Percentiles rank a stretch among this genome's conserved stretches.
These are phyloP conservation scores for Bos javanicus DNA, from an alignment of 2,113 vertebrate species.

Conservation along the genomic window DNA sequence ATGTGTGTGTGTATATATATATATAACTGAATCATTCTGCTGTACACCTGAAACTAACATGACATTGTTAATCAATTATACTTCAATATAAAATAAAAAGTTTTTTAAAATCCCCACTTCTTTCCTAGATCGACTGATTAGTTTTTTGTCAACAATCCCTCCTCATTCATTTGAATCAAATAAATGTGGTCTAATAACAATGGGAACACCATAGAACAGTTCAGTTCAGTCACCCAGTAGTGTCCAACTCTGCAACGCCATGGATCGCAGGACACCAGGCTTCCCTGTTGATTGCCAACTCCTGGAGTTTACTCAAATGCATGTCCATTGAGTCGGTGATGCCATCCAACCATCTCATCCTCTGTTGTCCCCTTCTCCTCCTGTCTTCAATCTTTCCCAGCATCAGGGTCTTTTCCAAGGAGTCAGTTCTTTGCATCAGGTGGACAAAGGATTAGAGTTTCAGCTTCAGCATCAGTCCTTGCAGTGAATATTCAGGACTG, in stretches of 20 bases:
- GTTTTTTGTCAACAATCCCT: background rate
- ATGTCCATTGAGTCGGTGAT: background rate
- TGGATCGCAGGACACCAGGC: background rate
- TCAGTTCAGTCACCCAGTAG: background rate
- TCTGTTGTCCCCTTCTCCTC: background rate
- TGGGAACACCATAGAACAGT: background rate
- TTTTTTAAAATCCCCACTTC: background rate
- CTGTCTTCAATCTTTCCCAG: background rate
- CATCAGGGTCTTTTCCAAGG: background rate
- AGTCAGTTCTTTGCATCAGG: background rate
- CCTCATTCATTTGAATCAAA: background rate
- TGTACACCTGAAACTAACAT: background rate
- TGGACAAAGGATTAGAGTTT: background rate
- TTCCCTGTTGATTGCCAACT: background rate
- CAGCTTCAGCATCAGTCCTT: background rate
- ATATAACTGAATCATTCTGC: background rate
- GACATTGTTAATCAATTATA: background rate
- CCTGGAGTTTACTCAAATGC: background rate
- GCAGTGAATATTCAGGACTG: background rate
- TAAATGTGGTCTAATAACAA: background rate
- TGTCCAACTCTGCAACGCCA: background rate
- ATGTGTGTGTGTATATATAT: rapidly evolving
- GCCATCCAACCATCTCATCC: background rate
- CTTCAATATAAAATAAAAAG: background rate
- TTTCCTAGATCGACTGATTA: background rate